phyloP scores from a whole-genome alignment of 2,797 vertebrate species.

The Pogonophryne albipinna region DNA sequence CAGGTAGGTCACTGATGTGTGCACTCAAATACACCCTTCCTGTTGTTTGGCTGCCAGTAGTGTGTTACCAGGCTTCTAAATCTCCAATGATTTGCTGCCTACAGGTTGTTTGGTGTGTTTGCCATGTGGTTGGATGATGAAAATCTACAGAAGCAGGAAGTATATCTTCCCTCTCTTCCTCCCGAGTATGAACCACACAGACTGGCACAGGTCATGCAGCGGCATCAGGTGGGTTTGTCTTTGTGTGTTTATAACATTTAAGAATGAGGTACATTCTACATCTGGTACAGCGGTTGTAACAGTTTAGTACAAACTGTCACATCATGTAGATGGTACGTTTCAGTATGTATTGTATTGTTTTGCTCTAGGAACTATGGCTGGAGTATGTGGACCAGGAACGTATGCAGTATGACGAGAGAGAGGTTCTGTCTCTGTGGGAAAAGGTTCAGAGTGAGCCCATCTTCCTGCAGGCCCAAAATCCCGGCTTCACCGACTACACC shows the following conservation, averaged over 20 bases:
- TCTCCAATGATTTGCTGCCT: slow-evolving; percentile 23
- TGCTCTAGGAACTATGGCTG: slow-evolving; percentile 91
- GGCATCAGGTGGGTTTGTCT: slow-evolving; percentile 83
- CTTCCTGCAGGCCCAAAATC: slow-evolving; percentile 78
- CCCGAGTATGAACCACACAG: slow-evolving; percentile 93
- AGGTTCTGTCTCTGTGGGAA: slow-evolving; percentile 89
- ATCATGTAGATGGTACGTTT: background rate
- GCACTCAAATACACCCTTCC: background rate
- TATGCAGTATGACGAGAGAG: slow-evolving; percentile 90
- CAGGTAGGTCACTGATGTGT: slow-evolving; percentile 81
- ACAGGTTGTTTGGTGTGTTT: slow-evolving; percentile 94
- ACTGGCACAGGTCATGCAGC: slow-evolving; percentile 95
- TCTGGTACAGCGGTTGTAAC: background rate
- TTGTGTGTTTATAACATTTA: background rate
- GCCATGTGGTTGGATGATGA: slow-evolving; percentile 96
- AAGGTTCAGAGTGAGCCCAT: slow-evolving; percentile 88
- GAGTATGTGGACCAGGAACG: slow-evolving; percentile 94
- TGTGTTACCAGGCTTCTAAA: slow-evolving; percentile 9
- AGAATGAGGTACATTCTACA: background rate
- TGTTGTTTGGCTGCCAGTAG: slow-evolving; percentile 3
- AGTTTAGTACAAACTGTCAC: background rate
- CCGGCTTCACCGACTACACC: slow-evolving; percentile 86
- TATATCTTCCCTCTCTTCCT: slow-evolving; percentile 93
- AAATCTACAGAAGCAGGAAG: slow-evolving; percentile 93
- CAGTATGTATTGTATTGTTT: slow-evolving; percentile 24